These are phyloP conservation scores for Pangasius krempfi DNA, from an alignment of 2,797 vertebrate species.

Conservation along the genomic window DNA sequence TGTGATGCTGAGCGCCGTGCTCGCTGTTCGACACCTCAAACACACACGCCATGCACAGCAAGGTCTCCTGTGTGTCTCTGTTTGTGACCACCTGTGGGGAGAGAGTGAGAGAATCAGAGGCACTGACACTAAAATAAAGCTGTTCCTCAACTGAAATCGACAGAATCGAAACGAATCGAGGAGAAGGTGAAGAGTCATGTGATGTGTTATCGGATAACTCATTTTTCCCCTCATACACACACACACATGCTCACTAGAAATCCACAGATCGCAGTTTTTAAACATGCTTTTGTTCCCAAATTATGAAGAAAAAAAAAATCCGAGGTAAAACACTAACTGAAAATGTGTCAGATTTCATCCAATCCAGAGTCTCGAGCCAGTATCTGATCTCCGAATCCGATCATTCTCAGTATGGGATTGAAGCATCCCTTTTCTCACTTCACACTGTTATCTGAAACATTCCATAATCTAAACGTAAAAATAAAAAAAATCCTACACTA, in stretches of 20 bases:
- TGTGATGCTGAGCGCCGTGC: conserved; percentile 98
- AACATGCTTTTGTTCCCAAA: not conserved
- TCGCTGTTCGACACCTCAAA: conserved; percentile 99
- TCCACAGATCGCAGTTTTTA: not conserved
- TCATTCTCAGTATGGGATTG: not conserved
- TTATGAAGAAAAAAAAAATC: not conserved
- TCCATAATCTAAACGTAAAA: too few relatives aligned
- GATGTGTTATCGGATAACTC: not conserved
- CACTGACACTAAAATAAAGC: conserved; percentile 24
- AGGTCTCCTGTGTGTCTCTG: conserved; percentile 97
- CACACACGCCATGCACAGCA: conserved; percentile 99
- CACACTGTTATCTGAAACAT: not conserved
- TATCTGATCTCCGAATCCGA: not conserved
- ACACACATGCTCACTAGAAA: not conserved
- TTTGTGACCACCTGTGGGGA: conserved; percentile 92
- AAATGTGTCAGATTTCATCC: too few relatives aligned
- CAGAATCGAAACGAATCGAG: not conserved
- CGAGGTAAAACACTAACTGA: not conserved
- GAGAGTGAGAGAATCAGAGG: conserved; percentile 11
- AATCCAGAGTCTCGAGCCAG: not conserved
- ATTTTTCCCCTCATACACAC: not conserved
- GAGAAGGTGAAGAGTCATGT: conserved; percentile 16
- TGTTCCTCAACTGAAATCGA: conserved; percentile 14
- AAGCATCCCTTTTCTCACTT: not conserved
- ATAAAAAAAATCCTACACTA: too few relatives aligned